Evolutionary conservation across 2,888 invertebrate genomes (phyloP), one percentile per base, ranked within the genome.

Genomic region (Spodoptera picta): DNA sequence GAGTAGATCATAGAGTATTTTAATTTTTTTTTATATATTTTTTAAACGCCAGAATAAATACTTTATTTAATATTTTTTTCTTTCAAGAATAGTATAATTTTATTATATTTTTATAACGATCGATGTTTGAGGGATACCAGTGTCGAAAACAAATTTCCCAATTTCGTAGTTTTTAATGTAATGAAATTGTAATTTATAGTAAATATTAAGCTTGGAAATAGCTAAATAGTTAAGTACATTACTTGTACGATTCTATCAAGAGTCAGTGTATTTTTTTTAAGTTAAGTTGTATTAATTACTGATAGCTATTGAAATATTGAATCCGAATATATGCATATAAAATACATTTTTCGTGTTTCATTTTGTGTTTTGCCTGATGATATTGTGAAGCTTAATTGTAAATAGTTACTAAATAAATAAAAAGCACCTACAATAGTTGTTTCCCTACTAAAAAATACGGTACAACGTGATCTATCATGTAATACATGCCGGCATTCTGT

Each of bases 301-400:
- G 87, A 92, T 94, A 94, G 92, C 87, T 92, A 93, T 92, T 92
- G 91, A 92, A 92, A 91, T 93, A 93, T 91, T 93, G 90, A 93
- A 93, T 91, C 92, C 90, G 92, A 94, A 93, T 94, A 94, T 94
- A 94, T 92, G 91, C 93, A 92, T 93, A 92, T 92, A 92, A 92
- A 94, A 92, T 91, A 88, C 89, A 90, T 58, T 67, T 27, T 24
- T 45, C 70, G 87, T 80, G 84, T 90, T 90, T 90, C 73, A 87
- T 89, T 90, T 83, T 45, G 10, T n/a, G 24, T 3, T 3, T n/a
- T 24, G 43, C 47, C 42, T 31, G 5, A 12, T 6, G 23, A 9
- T 9, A 19, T 12, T 19, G 31, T 24, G n/a, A 47, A 27, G 31
- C 23, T 36, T 36, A 3, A 27, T 3, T 27, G 5, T 27, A 5